These are phyloP conservation scores for Poeciliopsis paucimaculata DNA, from an alignment of 2,797 vertebrate genomes.

Conservation along the genomic window DNA sequence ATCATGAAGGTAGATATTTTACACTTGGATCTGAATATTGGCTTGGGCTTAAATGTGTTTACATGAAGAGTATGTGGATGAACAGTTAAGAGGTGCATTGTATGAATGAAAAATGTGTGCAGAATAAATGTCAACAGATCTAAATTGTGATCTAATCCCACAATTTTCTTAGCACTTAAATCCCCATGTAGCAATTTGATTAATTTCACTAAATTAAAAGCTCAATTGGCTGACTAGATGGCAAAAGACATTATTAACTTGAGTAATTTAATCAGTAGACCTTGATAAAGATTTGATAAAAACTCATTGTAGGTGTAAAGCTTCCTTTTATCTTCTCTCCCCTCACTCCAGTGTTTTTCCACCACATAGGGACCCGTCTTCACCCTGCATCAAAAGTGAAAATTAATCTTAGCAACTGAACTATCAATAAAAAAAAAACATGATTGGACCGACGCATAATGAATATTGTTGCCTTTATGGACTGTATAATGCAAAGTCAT, in stretches of 20 bases:
- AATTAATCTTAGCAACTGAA: slow-evolving; percentile 62
- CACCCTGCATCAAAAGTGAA: slow-evolving; percentile 44
- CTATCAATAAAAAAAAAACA: slow-evolving; percentile 70
- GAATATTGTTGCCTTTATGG: slow-evolving; percentile 73
- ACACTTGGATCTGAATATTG: background rate
- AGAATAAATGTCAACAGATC: slow-evolving; percentile 19
- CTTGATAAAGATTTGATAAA: slow-evolving; percentile 49
- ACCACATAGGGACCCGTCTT: slow-evolving; percentile 21
- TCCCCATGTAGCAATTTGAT: slow-evolving; percentile 56
- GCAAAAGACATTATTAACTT: slow-evolving; percentile 60
- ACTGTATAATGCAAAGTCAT: slow-evolving; percentile 81
- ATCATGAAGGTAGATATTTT: slow-evolving; percentile 25
- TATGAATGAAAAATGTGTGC: background rate
- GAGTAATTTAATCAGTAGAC: slow-evolving; percentile 58
- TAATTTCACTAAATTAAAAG: slow-evolving; percentile 63
- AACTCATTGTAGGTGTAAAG: slow-evolving; percentile 26
- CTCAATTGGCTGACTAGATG: slow-evolving; percentile 44
- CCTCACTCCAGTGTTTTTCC: slow-evolving; percentile 1
- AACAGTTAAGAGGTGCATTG: background rate
- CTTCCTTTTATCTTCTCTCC: slow-evolving; percentile 16
- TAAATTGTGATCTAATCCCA: slow-evolving; percentile 33
- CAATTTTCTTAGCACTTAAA: slow-evolving; percentile 38
- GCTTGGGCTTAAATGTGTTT: slow-evolving; percentile 10
- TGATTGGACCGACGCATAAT: slow-evolving; percentile 72
- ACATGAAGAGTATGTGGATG: background rate